phyloP scores from a whole-genome alignment of 2,888 invertebrate species.

The Corythucha ciliata region DNA sequence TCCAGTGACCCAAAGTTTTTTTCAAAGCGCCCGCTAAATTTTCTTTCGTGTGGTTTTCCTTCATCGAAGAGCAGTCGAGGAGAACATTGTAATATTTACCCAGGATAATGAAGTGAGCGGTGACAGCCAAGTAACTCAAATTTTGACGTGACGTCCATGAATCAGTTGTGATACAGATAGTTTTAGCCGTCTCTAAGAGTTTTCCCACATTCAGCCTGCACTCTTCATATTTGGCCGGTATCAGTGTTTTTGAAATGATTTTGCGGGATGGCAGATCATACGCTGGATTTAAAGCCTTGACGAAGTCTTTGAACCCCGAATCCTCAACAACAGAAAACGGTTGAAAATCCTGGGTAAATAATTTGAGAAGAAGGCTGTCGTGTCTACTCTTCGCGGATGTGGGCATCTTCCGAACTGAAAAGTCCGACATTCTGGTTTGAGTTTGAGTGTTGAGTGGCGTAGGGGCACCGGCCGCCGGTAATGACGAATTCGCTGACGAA shows the following conservation, averaged over 20 bases:
- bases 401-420: conserved; percentile 19
- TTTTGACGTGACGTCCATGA: conserved; percentile 19
- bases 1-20: conserved; percentile 11
- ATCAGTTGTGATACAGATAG: conserved; percentile 12
- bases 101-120: conserved; percentile 14
- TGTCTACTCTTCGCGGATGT: conserved; percentile 33
- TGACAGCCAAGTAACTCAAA: conserved; percentile 15
- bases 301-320: conserved; percentile 36
- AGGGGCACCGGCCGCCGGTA: neutral
- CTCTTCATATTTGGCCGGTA: conserved; percentile 33
- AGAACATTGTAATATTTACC: conserved; percentile 14
- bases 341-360: conserved; percentile 38
- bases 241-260: conserved; percentile 32
- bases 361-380: conserved; percentile 34
- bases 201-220: conserved; percentile 9
- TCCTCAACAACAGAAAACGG: conserved; percentile 39
- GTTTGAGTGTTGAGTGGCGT: neutral
- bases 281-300: conserved; percentile 35
- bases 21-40: conserved; percentile 6
- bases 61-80: conserved; percentile 15
- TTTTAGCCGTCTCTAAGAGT: conserved; percentile 2
- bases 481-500: too few species aligned
- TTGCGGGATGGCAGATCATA: conserved; percentile 36
- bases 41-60: conserved; percentile 2
- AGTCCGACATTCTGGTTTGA: conserved; percentile 9